A percentile compares a stretch with the other conserved stretches of the same genome.
phyloP scores from a whole-genome alignment of 1,140 invertebrate species.

The Microvelia longipes region DNA sequence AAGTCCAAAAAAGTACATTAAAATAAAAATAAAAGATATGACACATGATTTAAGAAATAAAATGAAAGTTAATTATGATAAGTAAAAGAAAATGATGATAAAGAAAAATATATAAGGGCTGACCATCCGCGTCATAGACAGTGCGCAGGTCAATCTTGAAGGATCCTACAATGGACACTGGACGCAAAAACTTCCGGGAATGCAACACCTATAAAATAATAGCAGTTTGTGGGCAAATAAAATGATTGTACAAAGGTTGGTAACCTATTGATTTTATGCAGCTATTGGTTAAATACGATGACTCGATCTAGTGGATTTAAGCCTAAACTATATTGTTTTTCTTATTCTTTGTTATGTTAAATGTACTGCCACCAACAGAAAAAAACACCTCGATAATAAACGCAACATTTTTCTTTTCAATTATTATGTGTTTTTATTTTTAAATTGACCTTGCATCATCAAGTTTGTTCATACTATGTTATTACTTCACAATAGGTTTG shows the following conservation, averaged over 20 bases:
- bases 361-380: neutral
- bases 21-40: neutral
- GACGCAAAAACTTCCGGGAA: slow-evolving; percentile 41
- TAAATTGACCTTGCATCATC: too few species aligned
- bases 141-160: slow-evolving; percentile 51
- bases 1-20: neutral
- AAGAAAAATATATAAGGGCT: slow-evolving; percentile 3
- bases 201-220: slow-evolving; percentile 42
- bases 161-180: slow-evolving; percentile 40
- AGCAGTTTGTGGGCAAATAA: neutral
- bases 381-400: neutral
- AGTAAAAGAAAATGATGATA: neutral
- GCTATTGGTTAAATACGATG: neutral
- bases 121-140: slow-evolving; percentile 45
- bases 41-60: neutral
- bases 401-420: too few species aligned
- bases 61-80: neutral
- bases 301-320: neutral
- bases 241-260: neutral
- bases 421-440: too few species aligned
- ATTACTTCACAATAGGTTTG: too few species aligned
- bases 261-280: neutral
- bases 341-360: neutral
- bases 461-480: too few species aligned
- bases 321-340: neutral